Conservation (phyloP, 2,113 vertebrate genomes). For the Tachycineta bicolor region DNA sequence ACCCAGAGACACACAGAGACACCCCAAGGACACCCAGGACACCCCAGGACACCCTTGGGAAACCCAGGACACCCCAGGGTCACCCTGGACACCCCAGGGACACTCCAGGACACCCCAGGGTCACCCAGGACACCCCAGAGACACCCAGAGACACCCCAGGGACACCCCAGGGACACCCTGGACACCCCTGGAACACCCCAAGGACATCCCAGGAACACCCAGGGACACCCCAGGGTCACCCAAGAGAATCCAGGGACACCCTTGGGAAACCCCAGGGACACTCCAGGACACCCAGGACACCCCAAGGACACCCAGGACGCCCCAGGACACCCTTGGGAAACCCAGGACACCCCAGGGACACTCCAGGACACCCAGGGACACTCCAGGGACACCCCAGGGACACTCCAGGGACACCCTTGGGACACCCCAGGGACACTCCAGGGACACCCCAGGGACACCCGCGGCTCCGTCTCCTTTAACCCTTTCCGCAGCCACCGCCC, state of each 20-base stretch:
- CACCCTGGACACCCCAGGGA: neutral
- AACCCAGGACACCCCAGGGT: too few species aligned
- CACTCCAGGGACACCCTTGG: too few species aligned
- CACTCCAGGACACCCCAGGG: neutral
- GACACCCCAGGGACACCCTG: neutral
- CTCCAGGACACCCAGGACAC: too few species aligned
- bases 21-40: too few species aligned
- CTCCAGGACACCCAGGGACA: too few species aligned
- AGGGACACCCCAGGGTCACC: neutral
- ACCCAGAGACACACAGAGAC: too few species aligned
- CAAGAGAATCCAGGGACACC: neutral
- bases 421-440: neutral
- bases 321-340: neutral
- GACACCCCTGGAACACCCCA: too few species aligned
- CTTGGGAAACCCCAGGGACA: too few species aligned
- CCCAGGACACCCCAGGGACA: neutral
- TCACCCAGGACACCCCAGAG: neutral
- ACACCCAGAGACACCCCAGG: neutral
- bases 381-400: neutral
- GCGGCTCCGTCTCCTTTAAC: slow-evolving; percentile 28
- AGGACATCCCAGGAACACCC: neutral
- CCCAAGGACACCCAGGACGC: too few species aligned
- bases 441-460: neutral
- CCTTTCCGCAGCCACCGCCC: slow-evolving; percentile 18
- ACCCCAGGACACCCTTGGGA: too few species aligned